phyloP scores from a whole-genome alignment of 2,888 invertebrate genomes.

The Notodonta dromedarius region DNA sequence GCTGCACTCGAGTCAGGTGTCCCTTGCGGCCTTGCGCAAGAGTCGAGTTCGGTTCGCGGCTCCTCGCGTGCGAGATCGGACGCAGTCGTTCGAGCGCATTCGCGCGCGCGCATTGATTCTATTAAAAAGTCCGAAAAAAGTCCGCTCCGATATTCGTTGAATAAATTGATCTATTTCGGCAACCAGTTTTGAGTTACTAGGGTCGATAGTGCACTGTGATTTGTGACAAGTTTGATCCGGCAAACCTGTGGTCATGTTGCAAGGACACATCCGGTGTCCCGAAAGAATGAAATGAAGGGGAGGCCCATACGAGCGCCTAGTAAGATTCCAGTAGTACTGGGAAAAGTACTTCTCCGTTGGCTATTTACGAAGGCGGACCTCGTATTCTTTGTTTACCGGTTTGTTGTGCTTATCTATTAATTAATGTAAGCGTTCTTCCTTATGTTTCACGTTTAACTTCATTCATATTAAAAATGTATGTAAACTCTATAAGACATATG shows the following conservation, averaged over 20 bases:
- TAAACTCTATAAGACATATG: too few relatives aligned
- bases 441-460: too few relatives aligned
- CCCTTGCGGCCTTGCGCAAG: slow-evolving; percentile 66
- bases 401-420: slow-evolving; percentile 54
- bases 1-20: slow-evolving; percentile 52
- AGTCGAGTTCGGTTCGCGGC: slow-evolving; percentile 32
- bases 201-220: slow-evolving; percentile 29
- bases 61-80: slow-evolving; percentile 27
- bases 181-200: slow-evolving; percentile 11
- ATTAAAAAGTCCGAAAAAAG: slow-evolving; percentile 16
- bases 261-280: slow-evolving; percentile 25
- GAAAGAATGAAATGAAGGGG: slow-evolving; percentile 73
- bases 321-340: slow-evolving; percentile 74
- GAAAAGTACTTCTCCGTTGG: slow-evolving; percentile 85
- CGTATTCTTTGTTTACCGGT: slow-evolving; percentile 86
- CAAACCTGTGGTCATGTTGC: slow-evolving; percentile 43
- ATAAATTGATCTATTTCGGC: slow-evolving; percentile 18
- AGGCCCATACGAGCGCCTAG: slow-evolving; percentile 53
- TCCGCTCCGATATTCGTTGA: slow-evolving; percentile 13
- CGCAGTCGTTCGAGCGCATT: slow-evolving; percentile 45
- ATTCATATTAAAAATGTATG: too few relatives aligned
- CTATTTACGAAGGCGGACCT: slow-evolving; percentile 85
- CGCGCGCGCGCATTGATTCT: slow-evolving; percentile 43
- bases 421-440: too few relatives aligned
- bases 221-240: slow-evolving; percentile 34